Percentiles rank a stretch among this genome's conserved stretches.
Evolutionary conservation across 2,888 invertebrate species (phyloP).

Genomic region (Cataglyphis cursor): DNA sequence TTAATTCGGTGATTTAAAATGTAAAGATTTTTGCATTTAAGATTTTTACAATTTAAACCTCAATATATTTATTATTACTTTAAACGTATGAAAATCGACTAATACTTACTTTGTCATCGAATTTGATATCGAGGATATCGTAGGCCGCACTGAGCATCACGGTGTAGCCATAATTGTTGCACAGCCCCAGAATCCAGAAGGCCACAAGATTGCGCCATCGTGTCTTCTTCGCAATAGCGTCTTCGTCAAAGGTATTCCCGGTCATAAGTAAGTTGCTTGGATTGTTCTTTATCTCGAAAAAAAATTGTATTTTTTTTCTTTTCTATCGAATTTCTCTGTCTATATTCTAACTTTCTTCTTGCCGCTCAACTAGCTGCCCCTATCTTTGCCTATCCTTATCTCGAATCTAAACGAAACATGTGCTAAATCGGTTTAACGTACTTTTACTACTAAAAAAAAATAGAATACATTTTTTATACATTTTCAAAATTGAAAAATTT

Average conservation of each 20-base stretch:
- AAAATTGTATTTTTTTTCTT: background rate
- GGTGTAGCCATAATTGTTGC: conserved; percentile 95
- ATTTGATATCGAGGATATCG: conserved; percentile 89
- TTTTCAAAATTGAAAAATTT: too few relatives aligned
- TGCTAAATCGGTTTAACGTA: background rate
- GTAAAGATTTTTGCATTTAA: too few relatives aligned
- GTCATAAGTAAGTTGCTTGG: conserved; percentile 30
- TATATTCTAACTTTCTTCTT: background rate
- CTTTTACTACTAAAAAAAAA: too few relatives aligned
- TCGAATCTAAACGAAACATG: conserved; percentile 19
- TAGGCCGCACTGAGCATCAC: conserved; percentile 95
- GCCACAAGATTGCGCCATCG: conserved; percentile 89
- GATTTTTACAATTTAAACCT: background rate
- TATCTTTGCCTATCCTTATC: background rate
- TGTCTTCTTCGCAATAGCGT: conserved; percentile 62
- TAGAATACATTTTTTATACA: too few relatives aligned
- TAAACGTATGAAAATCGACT: background rate
- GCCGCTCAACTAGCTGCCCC: background rate
- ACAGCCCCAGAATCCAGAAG: conserved; percentile 93
- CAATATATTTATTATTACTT: background rate
- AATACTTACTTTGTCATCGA: conserved; percentile 76
- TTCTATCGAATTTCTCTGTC: background rate
- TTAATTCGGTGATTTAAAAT: too few relatives aligned
- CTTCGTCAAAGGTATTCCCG: conserved; percentile 64
- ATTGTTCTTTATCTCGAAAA: conserved; percentile 62